A percentile compares a stretch with the other conserved stretches of the same genome.
These are phyloP conservation scores for Drosophila anceps DNA, from an alignment of 2,888 invertebrate genomes.

Conservation along the genomic window DNA sequence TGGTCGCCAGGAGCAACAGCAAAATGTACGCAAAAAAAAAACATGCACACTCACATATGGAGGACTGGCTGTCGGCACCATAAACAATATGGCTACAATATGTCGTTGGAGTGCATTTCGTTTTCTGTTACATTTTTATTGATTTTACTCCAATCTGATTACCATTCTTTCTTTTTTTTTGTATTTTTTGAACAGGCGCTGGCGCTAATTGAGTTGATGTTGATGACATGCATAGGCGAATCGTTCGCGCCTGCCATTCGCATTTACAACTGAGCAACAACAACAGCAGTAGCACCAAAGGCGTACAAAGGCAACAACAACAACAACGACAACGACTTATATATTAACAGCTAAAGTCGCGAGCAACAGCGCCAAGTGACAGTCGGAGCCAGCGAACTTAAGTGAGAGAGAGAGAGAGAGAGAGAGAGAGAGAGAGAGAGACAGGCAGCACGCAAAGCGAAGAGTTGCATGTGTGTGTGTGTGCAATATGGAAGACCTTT, in stretches of 20 bases:
- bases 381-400: constrained; percentile 4
- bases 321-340: constrained; percentile 3
- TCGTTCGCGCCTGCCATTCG: constrained; percentile 34
- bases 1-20: constrained; percentile 59
- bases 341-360: constrained; percentile 9
- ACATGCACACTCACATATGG: constrained; percentile 6
- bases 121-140: constrained; percentile 53
- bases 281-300: constrained; percentile 21
- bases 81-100: constrained; percentile 53
- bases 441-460: constrained; percentile 7
- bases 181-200: constrained; percentile 32
- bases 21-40: constrained; percentile 8
- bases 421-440: constrained; percentile 2
- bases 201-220: constrained; percentile 70
- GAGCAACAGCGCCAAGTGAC: constrained; percentile 25
- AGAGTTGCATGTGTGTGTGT: constrained; percentile 28
- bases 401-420: background rate
- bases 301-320: constrained; percentile 29
- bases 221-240: constrained; percentile 61
- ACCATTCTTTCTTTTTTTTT: background rate
- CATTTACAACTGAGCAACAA: constrained; percentile 31
- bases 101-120: constrained; percentile 48
- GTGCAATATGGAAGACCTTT: constrained; percentile 92
- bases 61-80: constrained; percentile 7
- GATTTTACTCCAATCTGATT: constrained; percentile 69